Evolutionary conservation across 1,140 invertebrate species (phyloP), one percentile per base, ranked within the genome.

Genomic region (Protaetia brevitarsis): DNA sequence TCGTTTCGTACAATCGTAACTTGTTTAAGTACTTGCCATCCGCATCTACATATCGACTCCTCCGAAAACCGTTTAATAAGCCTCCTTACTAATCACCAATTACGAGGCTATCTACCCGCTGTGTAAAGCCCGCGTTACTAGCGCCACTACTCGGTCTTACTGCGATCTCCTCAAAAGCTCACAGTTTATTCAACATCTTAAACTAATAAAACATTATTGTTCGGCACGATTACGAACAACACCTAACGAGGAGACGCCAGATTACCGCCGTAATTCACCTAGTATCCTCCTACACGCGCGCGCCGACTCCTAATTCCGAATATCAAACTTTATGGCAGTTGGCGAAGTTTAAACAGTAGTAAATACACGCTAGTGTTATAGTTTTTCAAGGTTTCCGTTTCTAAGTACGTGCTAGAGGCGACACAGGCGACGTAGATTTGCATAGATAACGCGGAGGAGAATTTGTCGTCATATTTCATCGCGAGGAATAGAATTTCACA

Each of bases 41-140:
- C 41, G 41, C 41, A 51, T 51, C 26, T 51, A 51, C 41, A 51
- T 51, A 51, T 51, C 41, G 41, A 51, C 41, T 51, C 16, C 21
- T 11, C 19, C n/a, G n/a, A 23, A 1, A 51, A 8, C 19, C 41
- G 41, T 51, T 26, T 51, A 51, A 51, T 51, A 51, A 51, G 41
- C 19, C 26, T 23, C 19, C 26, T 8, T 23, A 23, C 41, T 51
- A 51, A 51, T 51, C 41, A 23, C 41, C 41, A 51, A 51, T 51
- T 51, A 51, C 41, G 41, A 23, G 16, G 19, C 8, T 23, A 51
- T 51, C 41, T 51, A 23, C 41, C 19, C 41, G 26, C 41, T 51
- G 41, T 51, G 41, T 51, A 23, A 51, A 51, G 41, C 41, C 26
- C 19, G 13, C 19, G 26, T 51, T 51, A 51, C n/a, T 23, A 51